phyloP scores from a whole-genome alignment of 1,140 invertebrate species.

The Sinella curviseta region DNA sequence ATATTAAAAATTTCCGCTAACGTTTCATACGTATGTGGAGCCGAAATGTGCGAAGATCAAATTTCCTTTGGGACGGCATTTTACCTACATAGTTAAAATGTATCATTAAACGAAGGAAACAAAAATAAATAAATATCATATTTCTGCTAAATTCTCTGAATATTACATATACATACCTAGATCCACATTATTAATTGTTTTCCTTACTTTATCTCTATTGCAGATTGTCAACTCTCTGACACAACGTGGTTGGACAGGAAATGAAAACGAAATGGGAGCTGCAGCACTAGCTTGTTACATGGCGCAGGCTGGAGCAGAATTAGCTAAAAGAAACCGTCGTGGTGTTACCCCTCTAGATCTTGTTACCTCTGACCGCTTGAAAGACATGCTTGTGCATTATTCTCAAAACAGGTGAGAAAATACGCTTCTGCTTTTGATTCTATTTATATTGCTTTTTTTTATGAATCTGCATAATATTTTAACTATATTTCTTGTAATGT shows the following conservation, averaged over 20 bases:
- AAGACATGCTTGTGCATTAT: slow-evolving; percentile 45
- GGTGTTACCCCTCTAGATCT: slow-evolving; percentile 66
- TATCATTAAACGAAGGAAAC: slow-evolving; percentile 16
- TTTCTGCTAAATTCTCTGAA: no score
- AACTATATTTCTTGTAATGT: no score
- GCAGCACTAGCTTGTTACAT: slow-evolving; percentile 69
- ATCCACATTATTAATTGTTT: neutral
- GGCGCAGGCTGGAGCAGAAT: slow-evolving; percentile 66
- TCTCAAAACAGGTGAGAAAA: slow-evolving; percentile 24
- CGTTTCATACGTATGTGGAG: neutral
- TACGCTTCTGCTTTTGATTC: neutral
- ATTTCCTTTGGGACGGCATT: slow-evolving; percentile 20
- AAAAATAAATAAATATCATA: neutral
- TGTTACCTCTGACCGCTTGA: slow-evolving; percentile 52
- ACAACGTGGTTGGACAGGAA: slow-evolving; percentile 42
- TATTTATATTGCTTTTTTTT: slow-evolving; percentile 1
- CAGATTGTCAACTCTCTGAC: slow-evolving; percentile 42
- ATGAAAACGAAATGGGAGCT: slow-evolving; percentile 45
- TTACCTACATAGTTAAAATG: neutral
- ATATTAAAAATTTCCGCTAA: slow-evolving; percentile 11
- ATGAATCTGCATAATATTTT: no score
- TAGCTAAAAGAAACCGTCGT: slow-evolving; percentile 67
- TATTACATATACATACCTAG: neutral
- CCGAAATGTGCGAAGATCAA: slow-evolving; percentile 2
- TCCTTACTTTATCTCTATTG: slow-evolving; percentile 14